These are phyloP conservation scores for Tiliacea citrago DNA, from an alignment of 2,888 invertebrate genomes.

Conservation along the genomic window DNA sequence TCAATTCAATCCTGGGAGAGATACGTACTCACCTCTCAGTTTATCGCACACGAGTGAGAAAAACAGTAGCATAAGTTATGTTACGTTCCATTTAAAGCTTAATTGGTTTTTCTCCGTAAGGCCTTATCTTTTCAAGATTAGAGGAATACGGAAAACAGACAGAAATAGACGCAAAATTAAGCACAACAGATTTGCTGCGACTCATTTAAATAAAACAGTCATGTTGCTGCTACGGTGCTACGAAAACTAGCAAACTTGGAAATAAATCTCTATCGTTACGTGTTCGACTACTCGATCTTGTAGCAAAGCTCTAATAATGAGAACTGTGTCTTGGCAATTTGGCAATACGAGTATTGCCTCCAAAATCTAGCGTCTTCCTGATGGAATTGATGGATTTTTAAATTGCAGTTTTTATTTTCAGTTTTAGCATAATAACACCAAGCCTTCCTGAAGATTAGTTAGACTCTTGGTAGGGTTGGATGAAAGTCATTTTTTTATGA, in stretches of 20 bases:
- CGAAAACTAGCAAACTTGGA: slow-evolving; percentile 5
- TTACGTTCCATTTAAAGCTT: not conserved
- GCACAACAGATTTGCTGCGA: not conserved
- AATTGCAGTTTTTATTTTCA: not conserved
- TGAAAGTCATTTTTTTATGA: not conserved
- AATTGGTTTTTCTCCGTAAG: not conserved
- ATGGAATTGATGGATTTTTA: not conserved
- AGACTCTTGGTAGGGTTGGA: not conserved
- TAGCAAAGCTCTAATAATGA: slow-evolving; percentile 30
- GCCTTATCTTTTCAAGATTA: not conserved
- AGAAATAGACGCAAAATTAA: not conserved
- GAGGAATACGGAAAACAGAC: not conserved
- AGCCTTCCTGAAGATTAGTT: not conserved
- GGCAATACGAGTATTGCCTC: not conserved
- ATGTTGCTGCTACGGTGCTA: not conserved
- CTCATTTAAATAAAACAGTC: not conserved
- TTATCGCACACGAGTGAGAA: not conserved
- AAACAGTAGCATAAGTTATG: not conserved
- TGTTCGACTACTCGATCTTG: slow-evolving; percentile 23
- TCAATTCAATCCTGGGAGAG: not conserved
- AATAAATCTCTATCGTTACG: slow-evolving; percentile 13
- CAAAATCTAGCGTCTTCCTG: not conserved
- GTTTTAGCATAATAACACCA: not conserved
- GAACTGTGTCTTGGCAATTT: slow-evolving; percentile 1
- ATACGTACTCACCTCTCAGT: not conserved